phyloP scores from a whole-genome alignment of 2,113 vertebrate species.

The Etia nguti region DNA sequence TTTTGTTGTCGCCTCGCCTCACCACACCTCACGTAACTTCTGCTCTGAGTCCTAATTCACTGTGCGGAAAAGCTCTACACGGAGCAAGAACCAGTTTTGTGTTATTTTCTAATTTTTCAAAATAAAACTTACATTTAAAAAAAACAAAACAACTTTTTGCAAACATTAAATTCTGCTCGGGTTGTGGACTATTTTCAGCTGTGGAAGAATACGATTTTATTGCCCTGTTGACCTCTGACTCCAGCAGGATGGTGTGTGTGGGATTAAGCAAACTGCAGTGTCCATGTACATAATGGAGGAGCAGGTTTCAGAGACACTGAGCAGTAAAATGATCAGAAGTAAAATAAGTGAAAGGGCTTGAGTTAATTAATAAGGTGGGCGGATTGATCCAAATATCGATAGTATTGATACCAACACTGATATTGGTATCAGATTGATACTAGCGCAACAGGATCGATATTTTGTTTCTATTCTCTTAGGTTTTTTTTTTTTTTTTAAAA shows the following conservation, averaged over 20 bases:
- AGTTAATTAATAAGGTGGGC: neutral
- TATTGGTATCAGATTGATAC: neutral
- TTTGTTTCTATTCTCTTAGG: neutral
- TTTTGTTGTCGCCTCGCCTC: neutral
- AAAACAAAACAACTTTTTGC: neutral
- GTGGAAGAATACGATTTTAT: accelerated
- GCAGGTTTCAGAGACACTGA: neutral
- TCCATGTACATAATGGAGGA: neutral
- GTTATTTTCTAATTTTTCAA: neutral
- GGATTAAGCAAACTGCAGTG: neutral
- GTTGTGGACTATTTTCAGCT: neutral
- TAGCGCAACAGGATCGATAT: neutral
- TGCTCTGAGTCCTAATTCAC: neutral
- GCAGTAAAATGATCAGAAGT: neutral
- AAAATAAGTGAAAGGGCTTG: neutral
- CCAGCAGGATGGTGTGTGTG: neutral
- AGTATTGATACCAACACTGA: neutral
- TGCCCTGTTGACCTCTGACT: neutral
- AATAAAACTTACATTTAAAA: neutral
- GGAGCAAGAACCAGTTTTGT: neutral
- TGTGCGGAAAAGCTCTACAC: neutral
- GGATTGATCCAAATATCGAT: neutral
- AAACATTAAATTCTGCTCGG: neutral
- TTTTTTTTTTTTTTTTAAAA: accelerated
- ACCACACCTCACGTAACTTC: neutral